Evolutionary conservation across 2,113 vertebrate genomes (phyloP).

Genomic region (Chroicocephalus ridibundus): DNA sequence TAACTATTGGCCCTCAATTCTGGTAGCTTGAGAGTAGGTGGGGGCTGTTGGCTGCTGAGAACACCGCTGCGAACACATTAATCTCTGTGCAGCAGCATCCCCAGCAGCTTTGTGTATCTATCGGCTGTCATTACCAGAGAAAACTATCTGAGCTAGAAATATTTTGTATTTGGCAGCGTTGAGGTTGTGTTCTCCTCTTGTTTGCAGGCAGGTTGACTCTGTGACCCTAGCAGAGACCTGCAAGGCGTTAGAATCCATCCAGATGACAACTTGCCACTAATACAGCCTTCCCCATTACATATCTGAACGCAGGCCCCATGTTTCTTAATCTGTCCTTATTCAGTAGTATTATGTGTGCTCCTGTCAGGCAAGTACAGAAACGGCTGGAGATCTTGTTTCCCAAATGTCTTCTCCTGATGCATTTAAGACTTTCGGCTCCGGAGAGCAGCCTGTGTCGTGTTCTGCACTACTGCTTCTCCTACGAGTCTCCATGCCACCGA

Average conservation of each 20-base stretch:
- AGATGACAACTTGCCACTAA: background rate
- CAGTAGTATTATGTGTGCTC: background rate
- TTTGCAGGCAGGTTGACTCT: background rate
- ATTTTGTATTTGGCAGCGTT: background rate
- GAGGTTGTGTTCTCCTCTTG: background rate
- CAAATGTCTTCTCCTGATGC: background rate
- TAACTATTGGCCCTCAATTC: background rate
- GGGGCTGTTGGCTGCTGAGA: background rate
- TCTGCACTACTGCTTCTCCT: background rate
- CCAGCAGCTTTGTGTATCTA: background rate
- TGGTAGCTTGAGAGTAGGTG: background rate
- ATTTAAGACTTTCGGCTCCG: background rate
- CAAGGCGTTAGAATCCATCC: background rate
- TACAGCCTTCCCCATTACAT: background rate
- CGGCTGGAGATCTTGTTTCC: background rate
- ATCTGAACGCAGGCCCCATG: background rate
- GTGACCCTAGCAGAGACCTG: background rate
- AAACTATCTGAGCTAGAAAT: background rate
- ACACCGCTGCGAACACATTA: background rate
- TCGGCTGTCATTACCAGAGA: background rate
- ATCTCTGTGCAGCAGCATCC: background rate
- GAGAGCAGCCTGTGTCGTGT: background rate
- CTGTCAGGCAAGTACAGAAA: background rate
- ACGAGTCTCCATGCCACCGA: background rate
- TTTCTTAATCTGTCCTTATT: background rate